Conservation (phyloP, 1,140 invertebrate genomes). For the Ectropis grisescens region DNA sequence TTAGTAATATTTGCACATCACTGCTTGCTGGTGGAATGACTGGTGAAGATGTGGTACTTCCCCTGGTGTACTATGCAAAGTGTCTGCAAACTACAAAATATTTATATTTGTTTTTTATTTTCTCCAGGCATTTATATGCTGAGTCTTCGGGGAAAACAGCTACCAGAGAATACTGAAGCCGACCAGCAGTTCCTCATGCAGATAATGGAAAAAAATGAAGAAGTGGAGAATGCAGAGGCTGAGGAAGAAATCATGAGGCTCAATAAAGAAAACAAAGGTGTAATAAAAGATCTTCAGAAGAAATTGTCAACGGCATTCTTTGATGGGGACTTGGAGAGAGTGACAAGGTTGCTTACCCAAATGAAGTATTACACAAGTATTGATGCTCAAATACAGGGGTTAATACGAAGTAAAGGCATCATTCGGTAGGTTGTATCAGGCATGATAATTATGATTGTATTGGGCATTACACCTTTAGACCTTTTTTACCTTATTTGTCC, state of each 20-base stretch:
- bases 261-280: conserved; percentile 72
- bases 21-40: too few species aligned
- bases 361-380: conserved; percentile 90
- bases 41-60: too few species aligned
- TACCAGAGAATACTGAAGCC: conserved; percentile 79
- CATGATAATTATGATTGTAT: too few species aligned
- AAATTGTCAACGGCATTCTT: conserved; percentile 75
- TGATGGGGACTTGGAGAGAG: conserved; percentile 72
- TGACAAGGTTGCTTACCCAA: conserved; percentile 74
- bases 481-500: too few species aligned
- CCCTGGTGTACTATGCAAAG: background rate
- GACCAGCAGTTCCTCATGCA: conserved; percentile 84
- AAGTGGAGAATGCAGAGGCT: conserved; percentile 76
- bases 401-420: conserved; percentile 77
- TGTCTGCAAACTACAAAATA: background rate
- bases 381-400: conserved; percentile 80
- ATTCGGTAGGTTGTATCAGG: too few species aligned
- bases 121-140: conserved; percentile 75
- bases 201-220: conserved; percentile 93
- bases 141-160: conserved; percentile 73
- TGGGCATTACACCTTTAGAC: too few species aligned
- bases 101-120: conserved; percentile 4
- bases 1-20: too few species aligned
- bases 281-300: conserved; percentile 68
- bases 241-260: conserved; percentile 74